Evolutionary conservation across 2,113 vertebrate genomes (phyloP).

Genomic region (Mugil cephalus): DNA sequence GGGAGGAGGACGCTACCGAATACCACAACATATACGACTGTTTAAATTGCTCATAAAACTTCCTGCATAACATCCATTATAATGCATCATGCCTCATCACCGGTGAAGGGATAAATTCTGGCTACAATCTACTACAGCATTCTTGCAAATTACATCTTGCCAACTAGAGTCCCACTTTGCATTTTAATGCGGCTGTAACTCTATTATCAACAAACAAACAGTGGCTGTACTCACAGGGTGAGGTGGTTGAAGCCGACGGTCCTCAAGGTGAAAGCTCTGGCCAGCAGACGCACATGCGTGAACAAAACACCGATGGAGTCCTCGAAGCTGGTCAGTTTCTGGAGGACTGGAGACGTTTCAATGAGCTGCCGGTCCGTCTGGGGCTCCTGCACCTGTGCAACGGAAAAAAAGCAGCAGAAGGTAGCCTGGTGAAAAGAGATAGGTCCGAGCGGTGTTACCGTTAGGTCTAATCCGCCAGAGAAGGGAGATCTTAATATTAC

Average conservation of each 20-base stretch:
- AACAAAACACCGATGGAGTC: slow-evolving; percentile 94
- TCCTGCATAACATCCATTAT: slow-evolving; percentile 49
- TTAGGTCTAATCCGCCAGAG: no score
- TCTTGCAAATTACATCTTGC: slow-evolving; percentile 53
- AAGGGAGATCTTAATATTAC: no score
- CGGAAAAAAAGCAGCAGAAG: not conserved
- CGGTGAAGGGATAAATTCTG: slow-evolving; percentile 47
- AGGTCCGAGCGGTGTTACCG: not conserved
- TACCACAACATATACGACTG: slow-evolving; percentile 36
- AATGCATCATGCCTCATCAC: slow-evolving; percentile 59
- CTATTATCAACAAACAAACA: slow-evolving; percentile 22
- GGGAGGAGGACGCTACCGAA: slow-evolving; percentile 16
- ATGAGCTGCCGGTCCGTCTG: slow-evolving; percentile 96
- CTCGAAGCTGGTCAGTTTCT: slow-evolving; percentile 96
- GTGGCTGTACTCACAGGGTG: slow-evolving; percentile 90
- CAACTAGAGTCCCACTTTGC: slow-evolving; percentile 40
- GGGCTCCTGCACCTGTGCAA: slow-evolving; percentile 93
- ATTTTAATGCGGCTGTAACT: slow-evolving; percentile 59
- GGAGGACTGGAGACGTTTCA: slow-evolving; percentile 97
- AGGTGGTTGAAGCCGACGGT: slow-evolving; percentile 99
- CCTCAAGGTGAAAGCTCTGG: slow-evolving; percentile 95
- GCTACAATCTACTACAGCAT: slow-evolving; percentile 21
- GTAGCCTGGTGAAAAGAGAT: not conserved
- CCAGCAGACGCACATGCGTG: slow-evolving; percentile 94
- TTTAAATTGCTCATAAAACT: slow-evolving; percentile 52